phyloP scores from a whole-genome alignment of 2,797 vertebrate species.

The Crax fasciolata region DNA sequence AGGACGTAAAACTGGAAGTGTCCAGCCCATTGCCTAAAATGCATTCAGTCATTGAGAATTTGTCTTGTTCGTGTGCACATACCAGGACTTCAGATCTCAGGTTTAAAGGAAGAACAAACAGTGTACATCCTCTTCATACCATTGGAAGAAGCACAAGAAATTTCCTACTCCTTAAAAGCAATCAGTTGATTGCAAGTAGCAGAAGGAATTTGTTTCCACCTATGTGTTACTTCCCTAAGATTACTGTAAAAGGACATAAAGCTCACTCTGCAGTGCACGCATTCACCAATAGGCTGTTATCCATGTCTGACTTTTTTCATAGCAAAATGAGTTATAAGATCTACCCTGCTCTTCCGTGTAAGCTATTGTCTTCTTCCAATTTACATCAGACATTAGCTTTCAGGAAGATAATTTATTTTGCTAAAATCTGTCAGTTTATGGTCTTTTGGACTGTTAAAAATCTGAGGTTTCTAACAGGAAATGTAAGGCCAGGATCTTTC shows the following conservation, averaged over 20 bases:
- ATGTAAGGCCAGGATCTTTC: conserved; percentile 5
- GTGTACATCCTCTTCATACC: background rate
- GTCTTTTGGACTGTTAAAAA: conserved; percentile 51
- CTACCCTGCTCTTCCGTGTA: background rate
- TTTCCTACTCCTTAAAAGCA: conserved; percentile 21
- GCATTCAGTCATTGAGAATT: background rate
- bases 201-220: background rate
- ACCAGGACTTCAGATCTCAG: background rate
- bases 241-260: conserved; percentile 46
- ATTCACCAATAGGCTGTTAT: background rate
- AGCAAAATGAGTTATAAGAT: conserved; percentile 16
- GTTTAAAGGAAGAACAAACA: background rate
- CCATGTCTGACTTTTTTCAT: conserved; percentile 17
- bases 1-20: background rate
- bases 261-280: background rate
- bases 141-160: conserved; percentile 61
- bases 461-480: conserved; percentile 56
- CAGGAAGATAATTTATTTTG: conserved; percentile 54
- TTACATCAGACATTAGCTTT: background rate
- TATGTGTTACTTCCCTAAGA: background rate
- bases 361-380: background rate
- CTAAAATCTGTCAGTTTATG: conserved; percentile 49
- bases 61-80: background rate
- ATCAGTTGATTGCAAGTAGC: background rate
- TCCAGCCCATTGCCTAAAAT: background rate